These are phyloP conservation scores for Anoplolepis gracilipes DNA, from an alignment of 1,140 invertebrate species.

Conservation along the genomic window DNA sequence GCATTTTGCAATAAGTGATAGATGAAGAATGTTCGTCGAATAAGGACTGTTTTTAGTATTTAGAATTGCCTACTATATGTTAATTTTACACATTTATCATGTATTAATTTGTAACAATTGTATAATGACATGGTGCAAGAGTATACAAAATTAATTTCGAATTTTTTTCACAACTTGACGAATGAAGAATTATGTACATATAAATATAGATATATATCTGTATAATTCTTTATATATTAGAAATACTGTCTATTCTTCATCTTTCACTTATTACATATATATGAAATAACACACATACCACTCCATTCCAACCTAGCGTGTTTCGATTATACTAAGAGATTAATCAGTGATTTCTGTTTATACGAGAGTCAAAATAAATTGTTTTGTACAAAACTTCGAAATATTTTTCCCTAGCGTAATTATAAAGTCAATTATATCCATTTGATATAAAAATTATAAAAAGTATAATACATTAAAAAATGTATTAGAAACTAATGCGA, in stretches of 20 bases:
- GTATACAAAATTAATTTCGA: conserved; percentile 60
- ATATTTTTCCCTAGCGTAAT: not conserved
- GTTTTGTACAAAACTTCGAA: conserved; percentile 66
- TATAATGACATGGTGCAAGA: conserved; percentile 44
- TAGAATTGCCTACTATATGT: conserved; percentile 59
- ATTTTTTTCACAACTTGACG: conserved; percentile 53
- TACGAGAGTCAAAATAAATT: conserved; percentile 70
- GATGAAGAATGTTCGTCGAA: conserved; percentile 11
- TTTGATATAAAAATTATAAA: not conserved
- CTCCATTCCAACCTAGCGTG: conserved; percentile 68
- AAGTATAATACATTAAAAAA: not conserved
- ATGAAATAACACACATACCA: conserved; percentile 33
- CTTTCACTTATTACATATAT: not conserved
- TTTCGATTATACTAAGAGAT: conserved; percentile 58
- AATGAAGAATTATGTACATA: conserved; percentile 30
- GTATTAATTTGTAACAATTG: conserved; percentile 66
- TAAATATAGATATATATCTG: no score
- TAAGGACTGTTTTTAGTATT: conserved; percentile 38
- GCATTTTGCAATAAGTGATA: conserved; percentile 38
- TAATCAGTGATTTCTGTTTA: conserved; percentile 66
- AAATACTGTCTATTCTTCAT: no score
- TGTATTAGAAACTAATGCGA: not conserved
- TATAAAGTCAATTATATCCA: not conserved
- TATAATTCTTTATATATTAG: no score
- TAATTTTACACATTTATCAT: conserved; percentile 57